phyloP scores from a whole-genome alignment of 2,888 invertebrate genomes.

The Mesorhabditis spiculigera region DNA sequence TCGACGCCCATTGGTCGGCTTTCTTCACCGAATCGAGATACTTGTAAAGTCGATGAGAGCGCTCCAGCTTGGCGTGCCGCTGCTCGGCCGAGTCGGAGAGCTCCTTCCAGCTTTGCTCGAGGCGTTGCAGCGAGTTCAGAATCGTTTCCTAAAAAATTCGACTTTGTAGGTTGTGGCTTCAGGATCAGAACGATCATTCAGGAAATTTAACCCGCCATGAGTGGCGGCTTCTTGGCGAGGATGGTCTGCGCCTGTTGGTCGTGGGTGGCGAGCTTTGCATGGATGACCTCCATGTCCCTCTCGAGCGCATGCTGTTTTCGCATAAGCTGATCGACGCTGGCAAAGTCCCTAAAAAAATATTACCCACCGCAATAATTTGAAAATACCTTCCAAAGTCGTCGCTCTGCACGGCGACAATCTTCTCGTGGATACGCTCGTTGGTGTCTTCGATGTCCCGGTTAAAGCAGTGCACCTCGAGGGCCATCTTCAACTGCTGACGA shows the following conservation, averaged over 20 bases:
- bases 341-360: conserved; percentile 69
- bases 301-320: conserved; percentile 91
- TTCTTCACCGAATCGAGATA: conserved; percentile 82
- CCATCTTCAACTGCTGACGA: conserved; percentile 76
- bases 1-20: conserved; percentile 79
- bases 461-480: conserved; percentile 86
- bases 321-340: conserved; percentile 87
- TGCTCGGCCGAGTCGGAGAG: conserved; percentile 88
- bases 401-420: conserved; percentile 75
- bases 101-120: conserved; percentile 89
- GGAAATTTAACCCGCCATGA: not conserved
- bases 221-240: conserved; percentile 64
- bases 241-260: conserved; percentile 70
- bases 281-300: conserved; percentile 64
- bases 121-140: conserved; percentile 71
- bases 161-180: conserved; percentile 56
- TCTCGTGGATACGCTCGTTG: conserved; percentile 82
- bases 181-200: conserved; percentile 13
- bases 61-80: conserved; percentile 81
- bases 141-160: conserved; percentile 67
- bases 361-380: not conserved
- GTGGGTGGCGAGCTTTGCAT: conserved; percentile 47
- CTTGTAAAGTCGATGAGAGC: conserved; percentile 72
- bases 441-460: conserved; percentile 92
- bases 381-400: conserved; percentile 79